Conservation (phyloP, 2,113 vertebrate genomes). For the Cisticola juncidis region DNA sequence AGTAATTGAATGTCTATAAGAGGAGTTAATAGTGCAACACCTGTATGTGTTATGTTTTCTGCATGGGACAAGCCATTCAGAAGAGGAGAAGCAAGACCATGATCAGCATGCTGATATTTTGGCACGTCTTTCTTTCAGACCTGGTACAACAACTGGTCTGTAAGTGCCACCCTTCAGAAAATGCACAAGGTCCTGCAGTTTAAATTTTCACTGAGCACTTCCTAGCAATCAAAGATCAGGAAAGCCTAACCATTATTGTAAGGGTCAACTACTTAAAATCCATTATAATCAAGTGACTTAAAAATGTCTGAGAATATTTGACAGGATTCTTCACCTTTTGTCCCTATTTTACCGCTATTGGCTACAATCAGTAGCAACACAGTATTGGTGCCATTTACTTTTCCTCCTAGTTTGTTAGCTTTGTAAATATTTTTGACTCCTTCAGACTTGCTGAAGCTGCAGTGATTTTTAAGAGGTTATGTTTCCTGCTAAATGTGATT, state of each 20-base stretch:
- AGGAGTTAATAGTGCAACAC: background rate
- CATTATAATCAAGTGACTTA: background rate
- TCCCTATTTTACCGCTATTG: background rate
- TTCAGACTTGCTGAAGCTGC: background rate
- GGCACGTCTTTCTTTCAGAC: background rate
- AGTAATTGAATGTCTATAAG: background rate
- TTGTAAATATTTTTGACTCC: background rate
- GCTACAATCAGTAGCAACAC: background rate
- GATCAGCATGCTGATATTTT: background rate
- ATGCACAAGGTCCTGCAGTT: background rate
- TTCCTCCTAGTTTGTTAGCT: background rate
- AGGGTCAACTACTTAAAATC: background rate
- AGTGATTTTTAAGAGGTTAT: background rate
- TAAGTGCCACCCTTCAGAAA: background rate
- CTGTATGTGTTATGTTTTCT: background rate
- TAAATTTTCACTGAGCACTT: background rate
- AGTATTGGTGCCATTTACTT: background rate
- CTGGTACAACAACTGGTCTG: background rate
- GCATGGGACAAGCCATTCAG: background rate
- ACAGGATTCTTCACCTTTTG: background rate
- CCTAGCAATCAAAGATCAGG: background rate
- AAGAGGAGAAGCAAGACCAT: background rate
- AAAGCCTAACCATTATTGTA: background rate
- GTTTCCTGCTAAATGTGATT: constrained; percentile 1
- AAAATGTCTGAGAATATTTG: background rate